Percentiles rank a stretch among this genome's conserved stretches.
phyloP scores from a whole-genome alignment of 2,888 invertebrate species.

The Clunio marinus region DNA sequence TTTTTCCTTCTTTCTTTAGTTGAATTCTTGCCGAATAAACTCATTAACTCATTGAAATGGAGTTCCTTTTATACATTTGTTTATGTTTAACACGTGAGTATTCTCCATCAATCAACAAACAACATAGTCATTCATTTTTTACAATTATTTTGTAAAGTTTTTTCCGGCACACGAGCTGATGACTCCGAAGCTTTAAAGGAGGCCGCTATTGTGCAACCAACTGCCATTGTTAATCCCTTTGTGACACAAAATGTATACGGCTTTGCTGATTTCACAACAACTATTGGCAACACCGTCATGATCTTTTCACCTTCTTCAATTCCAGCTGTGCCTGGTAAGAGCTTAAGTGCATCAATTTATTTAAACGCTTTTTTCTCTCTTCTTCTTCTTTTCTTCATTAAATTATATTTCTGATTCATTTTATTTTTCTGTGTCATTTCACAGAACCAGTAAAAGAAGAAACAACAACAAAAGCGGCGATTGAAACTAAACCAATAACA shows the following conservation, averaged over 20 bases:
- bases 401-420: background rate
- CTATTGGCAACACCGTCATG: slow-evolving; percentile 91
- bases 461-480: slow-evolving; percentile 43
- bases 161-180: slow-evolving; percentile 12
- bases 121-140: background rate
- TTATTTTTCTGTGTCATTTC: background rate
- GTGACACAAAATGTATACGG: slow-evolving; percentile 90
- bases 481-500: slow-evolving; percentile 41
- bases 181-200: background rate
- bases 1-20: background rate
- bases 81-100: background rate
- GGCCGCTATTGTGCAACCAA: slow-evolving; percentile 13
- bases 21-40: background rate
- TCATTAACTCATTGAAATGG: background rate
- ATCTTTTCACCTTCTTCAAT: slow-evolving; percentile 72
- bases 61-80: background rate
- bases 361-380: too few relatives aligned
- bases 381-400: too few relatives aligned
- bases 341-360: background rate
- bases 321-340: slow-evolving; percentile 15
- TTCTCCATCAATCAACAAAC: background rate
- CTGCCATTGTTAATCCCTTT: slow-evolving; percentile 30
- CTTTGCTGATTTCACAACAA: slow-evolving; percentile 89
- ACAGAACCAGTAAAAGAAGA: slow-evolving; percentile 38
- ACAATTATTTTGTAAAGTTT: background rate